Evolutionary conservation across 2,797 vertebrate genomes (phyloP), one percentile per base, ranked within the genome.

Genomic region (Heteromormyrus szaboi): DNA sequence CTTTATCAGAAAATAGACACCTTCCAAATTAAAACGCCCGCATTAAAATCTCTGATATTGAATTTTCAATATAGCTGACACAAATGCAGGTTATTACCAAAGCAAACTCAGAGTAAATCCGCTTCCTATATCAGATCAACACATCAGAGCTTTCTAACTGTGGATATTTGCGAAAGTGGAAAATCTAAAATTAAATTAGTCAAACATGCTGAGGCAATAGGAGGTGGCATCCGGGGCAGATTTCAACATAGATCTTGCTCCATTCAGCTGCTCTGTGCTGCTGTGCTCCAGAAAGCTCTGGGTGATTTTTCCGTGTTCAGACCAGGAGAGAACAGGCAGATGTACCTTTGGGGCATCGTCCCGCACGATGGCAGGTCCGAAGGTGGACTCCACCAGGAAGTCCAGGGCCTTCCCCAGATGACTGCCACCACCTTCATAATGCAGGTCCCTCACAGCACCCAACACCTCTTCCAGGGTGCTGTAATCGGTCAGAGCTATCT

Each of bases 311-410:
- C 4, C 0, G 3, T 22, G 19, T 7, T 48, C 3, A 14, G 19
- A 12, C 50, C 6, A 7, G 33, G 44, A 5, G 1, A 85, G 37
- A 48, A 37, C 1, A 44, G 0, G 79, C 8, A 22, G 17, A 0
- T 84, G 6, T 86, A 98, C 97, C 96, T 97, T 98, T 1, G 97
- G 96, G 1, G 95, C 93, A 22, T 96, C 94, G 87, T 97, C 96
- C 90, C 95, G 94, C 86, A 90, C 91, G 0, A 93, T 94, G n/a
- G 92, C 95, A 0, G 92, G 89, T 53, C 91, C 95, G 92, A 97
- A 96, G 88, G 96, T 94, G 0, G 93, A 86, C 0, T 95, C 95
- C 33, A 95, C 94, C 0, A 97, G 93, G 91, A 96, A 98, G 0
- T 89, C 93, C 68, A 98, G 95, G 72, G 96, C 96, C 41, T 94